These are phyloP conservation scores for Toxotes jaculatrix DNA, from an alignment of 2,113 vertebrate species.

Conservation along the genomic window DNA sequence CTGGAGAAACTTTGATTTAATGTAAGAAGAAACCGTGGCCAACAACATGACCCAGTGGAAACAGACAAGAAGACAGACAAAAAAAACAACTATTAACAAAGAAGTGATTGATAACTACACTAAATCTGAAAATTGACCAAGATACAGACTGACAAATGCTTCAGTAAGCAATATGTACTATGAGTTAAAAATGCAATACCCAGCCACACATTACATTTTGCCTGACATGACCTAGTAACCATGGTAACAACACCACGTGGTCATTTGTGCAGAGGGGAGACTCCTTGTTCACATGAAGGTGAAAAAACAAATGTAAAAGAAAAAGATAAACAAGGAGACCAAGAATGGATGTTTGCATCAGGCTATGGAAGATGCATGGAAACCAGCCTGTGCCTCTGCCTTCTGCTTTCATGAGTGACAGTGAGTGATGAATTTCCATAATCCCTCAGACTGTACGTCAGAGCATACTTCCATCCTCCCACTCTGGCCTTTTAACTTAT, in stretches of 20 bases:
- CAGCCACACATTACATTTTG: slow-evolving; percentile 29
- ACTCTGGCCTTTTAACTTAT: slow-evolving; percentile 38
- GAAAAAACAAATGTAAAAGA: slow-evolving; percentile 9
- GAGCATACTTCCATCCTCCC: slow-evolving; percentile 50
- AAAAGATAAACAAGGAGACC: background rate
- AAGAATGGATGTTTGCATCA: background rate
- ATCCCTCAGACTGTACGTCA: slow-evolving; percentile 44
- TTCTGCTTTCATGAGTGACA: slow-evolving; percentile 50
- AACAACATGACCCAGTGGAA: background rate
- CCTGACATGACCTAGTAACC: slow-evolving; percentile 56
- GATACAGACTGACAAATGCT: background rate
- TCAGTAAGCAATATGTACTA: background rate
- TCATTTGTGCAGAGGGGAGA: slow-evolving; percentile 19
- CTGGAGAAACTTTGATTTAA: background rate
- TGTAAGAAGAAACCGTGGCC: background rate
- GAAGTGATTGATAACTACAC: background rate
- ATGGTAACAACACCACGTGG: slow-evolving; percentile 56
- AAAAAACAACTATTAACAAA: background rate
- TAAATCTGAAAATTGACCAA: background rate
- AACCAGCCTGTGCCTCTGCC: background rate
- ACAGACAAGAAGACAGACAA: background rate
- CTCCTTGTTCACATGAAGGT: slow-evolving; percentile 17
- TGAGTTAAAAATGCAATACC: slow-evolving; percentile 27
- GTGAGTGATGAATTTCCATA: slow-evolving; percentile 24
- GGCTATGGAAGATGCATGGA: background rate